These are phyloP conservation scores for Dipodomys spectabilis DNA, from an alignment of 2,113 vertebrate species.

Conservation along the genomic window DNA sequence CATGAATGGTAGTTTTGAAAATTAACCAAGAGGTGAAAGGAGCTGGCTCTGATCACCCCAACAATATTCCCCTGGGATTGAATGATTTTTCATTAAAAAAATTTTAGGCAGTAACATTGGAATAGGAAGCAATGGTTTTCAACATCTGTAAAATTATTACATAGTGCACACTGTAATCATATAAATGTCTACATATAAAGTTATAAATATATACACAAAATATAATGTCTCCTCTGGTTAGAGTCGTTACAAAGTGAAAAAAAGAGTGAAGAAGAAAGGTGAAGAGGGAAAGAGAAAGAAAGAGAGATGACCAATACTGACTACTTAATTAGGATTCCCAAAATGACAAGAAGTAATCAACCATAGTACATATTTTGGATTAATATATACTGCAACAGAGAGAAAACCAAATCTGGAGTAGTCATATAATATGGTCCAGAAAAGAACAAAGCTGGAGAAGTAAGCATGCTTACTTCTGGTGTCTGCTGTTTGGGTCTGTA, in stretches of 20 bases:
- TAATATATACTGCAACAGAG: background rate
- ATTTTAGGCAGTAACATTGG: background rate
- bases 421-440: background rate
- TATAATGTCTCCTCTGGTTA: background rate
- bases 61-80: background rate
- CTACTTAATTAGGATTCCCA: background rate
- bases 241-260: conserved; percentile 12
- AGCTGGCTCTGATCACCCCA: background rate
- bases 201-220: background rate
- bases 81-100: background rate
- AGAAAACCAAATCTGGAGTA: background rate
- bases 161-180: background rate
- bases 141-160: conserved; percentile 6
- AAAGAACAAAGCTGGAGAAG: background rate
- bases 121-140: background rate
- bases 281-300: background rate
- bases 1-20: background rate
- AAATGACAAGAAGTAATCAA: background rate
- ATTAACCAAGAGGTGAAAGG: background rate
- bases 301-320: background rate
- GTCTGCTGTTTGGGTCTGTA: background rate
- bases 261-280: background rate
- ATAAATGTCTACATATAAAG: background rate
- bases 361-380: background rate
- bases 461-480: background rate